Conservation (phyloP, 2,797 vertebrate species). For the Syncerus caffer region DNA sequence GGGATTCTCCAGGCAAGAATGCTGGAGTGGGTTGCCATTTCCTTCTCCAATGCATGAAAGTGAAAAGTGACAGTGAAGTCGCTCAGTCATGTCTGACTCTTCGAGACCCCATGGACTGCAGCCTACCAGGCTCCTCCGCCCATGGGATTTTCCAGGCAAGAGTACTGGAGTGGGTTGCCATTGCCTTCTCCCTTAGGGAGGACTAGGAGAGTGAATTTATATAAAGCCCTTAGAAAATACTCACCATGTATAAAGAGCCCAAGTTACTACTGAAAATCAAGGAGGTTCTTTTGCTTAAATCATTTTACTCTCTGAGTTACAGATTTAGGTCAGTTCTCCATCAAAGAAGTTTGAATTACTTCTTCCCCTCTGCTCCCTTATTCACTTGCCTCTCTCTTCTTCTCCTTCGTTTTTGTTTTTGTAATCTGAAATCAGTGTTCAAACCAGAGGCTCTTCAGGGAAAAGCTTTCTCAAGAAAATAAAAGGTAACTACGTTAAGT, state of each 20-base stretch:
- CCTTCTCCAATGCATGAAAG: no score
- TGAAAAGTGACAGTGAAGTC: no score
- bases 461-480: slow-evolving; percentile 10
- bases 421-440: slow-evolving; percentile 27
- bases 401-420: neutral
- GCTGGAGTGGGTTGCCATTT: no score
- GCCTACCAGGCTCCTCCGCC: no score
- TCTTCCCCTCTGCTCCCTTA: neutral
- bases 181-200: neutral
- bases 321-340: neutral
- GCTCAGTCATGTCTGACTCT: no score
- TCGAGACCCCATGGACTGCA: no score
- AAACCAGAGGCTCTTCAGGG: neutral
- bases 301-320: neutral
- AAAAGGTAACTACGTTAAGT: neutral
- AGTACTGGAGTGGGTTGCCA: no score
- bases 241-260: neutral
- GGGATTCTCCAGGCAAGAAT: no score
- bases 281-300: neutral
- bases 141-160: no score
- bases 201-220: neutral
- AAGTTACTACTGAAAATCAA: neutral
- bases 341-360: neutral
- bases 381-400: neutral
- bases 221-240: neutral